Conservation (phyloP, 1,140 invertebrate species). For the Scylla paramamosain region DNA sequence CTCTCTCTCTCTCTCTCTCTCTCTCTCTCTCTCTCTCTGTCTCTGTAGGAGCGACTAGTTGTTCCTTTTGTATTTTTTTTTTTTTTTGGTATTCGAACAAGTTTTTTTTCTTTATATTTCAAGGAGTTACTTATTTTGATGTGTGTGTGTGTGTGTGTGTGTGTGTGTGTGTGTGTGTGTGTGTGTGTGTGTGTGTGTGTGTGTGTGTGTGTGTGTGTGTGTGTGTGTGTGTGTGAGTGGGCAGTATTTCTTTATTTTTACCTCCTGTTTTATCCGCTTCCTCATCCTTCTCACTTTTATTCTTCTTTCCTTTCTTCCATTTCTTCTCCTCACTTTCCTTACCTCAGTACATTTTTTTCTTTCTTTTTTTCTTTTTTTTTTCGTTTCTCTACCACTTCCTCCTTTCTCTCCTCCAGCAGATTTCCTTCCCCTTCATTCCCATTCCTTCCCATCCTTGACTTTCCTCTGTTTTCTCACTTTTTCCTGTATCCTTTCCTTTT, state of each 20-base stretch:
- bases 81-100: too few species aligned
- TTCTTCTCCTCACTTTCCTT: too few species aligned
- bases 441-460: not conserved
- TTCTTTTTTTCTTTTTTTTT: not conserved
- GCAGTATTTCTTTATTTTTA: not conserved
- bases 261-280: not conserved
- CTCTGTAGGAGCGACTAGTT: not conserved
- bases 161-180: not conserved
- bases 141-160: not conserved
- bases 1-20: slow-evolving; percentile 19
- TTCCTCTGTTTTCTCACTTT: not conserved
- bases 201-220: not conserved
- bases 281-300: slow-evolving; percentile 24
- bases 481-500: not conserved
- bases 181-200: not conserved
- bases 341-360: not conserved
- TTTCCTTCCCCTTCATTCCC: not conserved
- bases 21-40: not conserved
- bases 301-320: not conserved
- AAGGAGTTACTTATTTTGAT: not conserved
- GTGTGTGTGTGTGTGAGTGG: not conserved
- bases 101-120: too few species aligned
- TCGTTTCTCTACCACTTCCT: not conserved
- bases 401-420: not conserved
- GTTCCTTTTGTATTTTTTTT: too few species aligned